Conservation (phyloP, 2,888 invertebrate genomes). For the Agonopterix arenella region DNA sequence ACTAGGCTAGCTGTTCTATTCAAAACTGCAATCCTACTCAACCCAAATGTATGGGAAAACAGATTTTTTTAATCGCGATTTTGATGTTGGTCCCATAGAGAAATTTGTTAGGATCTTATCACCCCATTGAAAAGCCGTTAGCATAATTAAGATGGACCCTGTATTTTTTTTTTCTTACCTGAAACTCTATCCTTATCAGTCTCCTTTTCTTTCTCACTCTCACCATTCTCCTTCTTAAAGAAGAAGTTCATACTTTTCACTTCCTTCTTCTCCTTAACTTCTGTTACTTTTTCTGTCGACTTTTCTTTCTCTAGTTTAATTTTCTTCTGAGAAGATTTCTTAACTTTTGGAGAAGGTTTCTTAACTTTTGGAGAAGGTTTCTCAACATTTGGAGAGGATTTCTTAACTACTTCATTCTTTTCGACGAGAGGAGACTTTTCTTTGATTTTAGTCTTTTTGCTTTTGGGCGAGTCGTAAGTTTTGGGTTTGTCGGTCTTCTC, state of each 20-base stretch:
- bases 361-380: neutral
- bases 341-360: neutral
- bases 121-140: too few species aligned
- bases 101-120: too few species aligned
- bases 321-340: neutral
- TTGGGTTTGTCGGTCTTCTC: slow-evolving; percentile 34
- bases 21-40: too few species aligned
- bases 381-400: slow-evolving; percentile 7
- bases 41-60: too few species aligned
- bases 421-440: slow-evolving; percentile 13
- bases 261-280: neutral
- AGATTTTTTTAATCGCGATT: too few species aligned
- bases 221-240: slow-evolving; percentile 6
- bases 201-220: slow-evolving; percentile 10
- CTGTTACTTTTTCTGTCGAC: neutral
- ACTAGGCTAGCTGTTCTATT: too few species aligned
- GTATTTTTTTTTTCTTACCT: slow-evolving; percentile 22
- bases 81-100: too few species aligned
- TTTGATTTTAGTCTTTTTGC: slow-evolving; percentile 29
- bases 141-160: too few species aligned
- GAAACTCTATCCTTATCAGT: slow-evolving; percentile 19
- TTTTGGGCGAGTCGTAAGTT: slow-evolving; percentile 48
- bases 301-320: neutral
- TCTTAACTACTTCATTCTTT: slow-evolving; percentile 11
- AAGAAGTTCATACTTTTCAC: slow-evolving; percentile 1